phyloP scores from a whole-genome alignment of 2,113 vertebrate genomes.

The Vulpes vulpes region DNA sequence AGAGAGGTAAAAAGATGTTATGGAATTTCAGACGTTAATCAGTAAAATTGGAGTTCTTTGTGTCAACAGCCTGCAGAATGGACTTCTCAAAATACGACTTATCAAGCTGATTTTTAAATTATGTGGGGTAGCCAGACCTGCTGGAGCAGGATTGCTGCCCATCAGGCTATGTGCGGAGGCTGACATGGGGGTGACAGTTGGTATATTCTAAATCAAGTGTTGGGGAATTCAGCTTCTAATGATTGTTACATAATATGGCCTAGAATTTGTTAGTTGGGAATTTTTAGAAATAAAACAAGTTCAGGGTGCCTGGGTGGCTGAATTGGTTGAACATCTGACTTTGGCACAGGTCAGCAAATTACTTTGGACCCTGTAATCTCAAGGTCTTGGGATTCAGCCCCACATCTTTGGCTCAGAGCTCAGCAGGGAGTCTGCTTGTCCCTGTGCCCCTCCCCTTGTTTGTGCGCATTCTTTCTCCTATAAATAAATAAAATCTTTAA shows the following conservation, averaged over 20 bases:
- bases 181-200: not conserved
- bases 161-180: not conserved
- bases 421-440: not conserved
- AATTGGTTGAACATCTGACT: not conserved
- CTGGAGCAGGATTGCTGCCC: not conserved
- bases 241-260: not conserved
- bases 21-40: not conserved
- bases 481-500: not conserved
- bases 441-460: fast-evolving
- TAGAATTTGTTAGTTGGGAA: conserved; percentile 44
- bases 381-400: not conserved
- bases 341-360: not conserved
- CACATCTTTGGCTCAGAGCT: not conserved
- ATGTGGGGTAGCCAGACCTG: not conserved
- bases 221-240: not conserved
- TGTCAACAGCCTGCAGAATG: not conserved
- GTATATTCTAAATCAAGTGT: conserved; percentile 7
- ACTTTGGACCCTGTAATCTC: not conserved
- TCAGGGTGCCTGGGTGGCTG: not conserved
- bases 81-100: not conserved
- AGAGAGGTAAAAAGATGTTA: not conserved
- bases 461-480: not conserved
- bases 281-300: conserved; percentile 46
- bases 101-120: not conserved
- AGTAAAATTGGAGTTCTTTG: not conserved